Conservation (phyloP, 2,888 invertebrate species). For the Pecten maximus region DNA sequence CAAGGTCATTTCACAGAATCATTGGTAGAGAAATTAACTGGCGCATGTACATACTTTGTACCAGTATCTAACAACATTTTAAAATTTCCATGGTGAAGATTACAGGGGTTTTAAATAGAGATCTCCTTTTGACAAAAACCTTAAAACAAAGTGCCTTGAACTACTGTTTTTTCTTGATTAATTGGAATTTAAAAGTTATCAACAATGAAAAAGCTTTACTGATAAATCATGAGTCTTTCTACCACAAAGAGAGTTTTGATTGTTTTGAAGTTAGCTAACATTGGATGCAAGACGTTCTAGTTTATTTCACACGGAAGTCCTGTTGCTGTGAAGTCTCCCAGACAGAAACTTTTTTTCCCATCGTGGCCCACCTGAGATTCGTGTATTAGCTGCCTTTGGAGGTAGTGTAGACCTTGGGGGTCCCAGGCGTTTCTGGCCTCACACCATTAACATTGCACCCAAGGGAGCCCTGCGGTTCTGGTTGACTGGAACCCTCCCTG, state of each 20-base stretch:
- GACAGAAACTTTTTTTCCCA: not conserved
- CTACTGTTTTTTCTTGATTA: no score
- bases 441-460: slow-evolving; percentile 25
- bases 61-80: no score
- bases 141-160: no score
- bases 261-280: not conserved
- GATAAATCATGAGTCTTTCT: no score
- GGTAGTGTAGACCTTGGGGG: not conserved
- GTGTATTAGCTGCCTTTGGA: slow-evolving; percentile 3
- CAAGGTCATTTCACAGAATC: not conserved
- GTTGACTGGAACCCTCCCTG: not conserved
- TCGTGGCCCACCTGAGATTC: not conserved
- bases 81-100: no score
- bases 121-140: no score
- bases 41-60: no score
- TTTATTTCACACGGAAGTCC: not conserved
- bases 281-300: not conserved
- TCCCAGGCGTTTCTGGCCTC: slow-evolving; percentile 9
- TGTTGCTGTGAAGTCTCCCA: not conserved
- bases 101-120: no score
- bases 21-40: no score
- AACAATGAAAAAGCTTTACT: no score
- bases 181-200: no score
- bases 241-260: no score
- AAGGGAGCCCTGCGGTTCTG: slow-evolving; percentile 8